A percentile compares a stretch with the other conserved stretches of the same genome.
Conservation (phyloP, 1,140 invertebrate species). For the Sminthurides bifidus region DNA sequence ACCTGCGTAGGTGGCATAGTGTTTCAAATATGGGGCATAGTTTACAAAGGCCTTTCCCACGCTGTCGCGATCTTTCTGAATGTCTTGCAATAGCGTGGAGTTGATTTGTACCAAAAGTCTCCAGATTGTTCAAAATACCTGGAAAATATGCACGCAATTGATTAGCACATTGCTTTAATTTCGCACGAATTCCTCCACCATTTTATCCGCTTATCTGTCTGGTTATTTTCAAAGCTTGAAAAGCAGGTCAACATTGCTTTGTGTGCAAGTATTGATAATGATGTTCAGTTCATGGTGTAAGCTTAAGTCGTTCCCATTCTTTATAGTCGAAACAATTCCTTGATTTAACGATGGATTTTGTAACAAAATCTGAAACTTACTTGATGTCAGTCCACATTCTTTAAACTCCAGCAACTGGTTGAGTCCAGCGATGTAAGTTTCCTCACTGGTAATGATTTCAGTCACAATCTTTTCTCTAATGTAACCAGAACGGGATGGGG, state of each 20-base stretch:
- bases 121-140: constrained; percentile 14
- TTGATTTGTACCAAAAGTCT: constrained; percentile 15
- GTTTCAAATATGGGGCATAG: constrained; percentile 29
- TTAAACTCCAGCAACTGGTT: not conserved
- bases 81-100: constrained; percentile 10
- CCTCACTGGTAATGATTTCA: constrained; percentile 10
- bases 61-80: constrained; percentile 5
- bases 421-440: constrained; percentile 8
- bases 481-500: not conserved
- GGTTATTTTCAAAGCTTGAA: not conserved
- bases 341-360: not conserved
- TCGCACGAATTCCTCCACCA: not conserved
- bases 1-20: constrained; percentile 29
- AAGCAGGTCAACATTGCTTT: not conserved
- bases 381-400: not conserved
- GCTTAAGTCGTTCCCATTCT: too few species aligned
- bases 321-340: not conserved
- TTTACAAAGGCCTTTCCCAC: constrained; percentile 22
- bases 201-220: not conserved
- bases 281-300: too few species aligned
- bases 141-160: not conserved
- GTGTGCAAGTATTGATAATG: too few species aligned
- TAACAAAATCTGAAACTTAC: not conserved
- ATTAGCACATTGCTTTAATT: not conserved
- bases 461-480: not conserved